A percentile compares a stretch with the other conserved stretches of the same genome.
phyloP scores from a whole-genome alignment of 2,797 vertebrate species.

The Ctenosaura bakeri region DNA sequence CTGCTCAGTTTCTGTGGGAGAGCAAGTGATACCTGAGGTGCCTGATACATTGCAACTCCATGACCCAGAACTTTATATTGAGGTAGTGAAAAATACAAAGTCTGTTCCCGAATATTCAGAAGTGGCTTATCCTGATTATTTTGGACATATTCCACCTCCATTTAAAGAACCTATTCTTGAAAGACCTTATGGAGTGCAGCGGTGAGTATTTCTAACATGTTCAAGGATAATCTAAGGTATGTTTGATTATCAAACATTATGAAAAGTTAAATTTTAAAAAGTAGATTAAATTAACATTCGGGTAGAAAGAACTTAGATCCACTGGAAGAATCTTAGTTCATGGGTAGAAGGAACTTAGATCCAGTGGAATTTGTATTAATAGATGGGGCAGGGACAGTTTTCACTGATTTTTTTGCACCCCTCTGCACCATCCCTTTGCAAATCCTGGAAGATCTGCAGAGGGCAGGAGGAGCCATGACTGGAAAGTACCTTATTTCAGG shows the following conservation, averaged over 20 bases:
- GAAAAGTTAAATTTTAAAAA: neutral
- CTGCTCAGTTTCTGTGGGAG: conserved; percentile 79
- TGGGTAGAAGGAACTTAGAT: neutral
- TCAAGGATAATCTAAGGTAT: neutral
- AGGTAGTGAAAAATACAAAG: conserved; percentile 91
- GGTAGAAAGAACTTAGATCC: neutral
- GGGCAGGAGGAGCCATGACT: neutral
- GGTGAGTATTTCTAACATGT: conserved; percentile 82
- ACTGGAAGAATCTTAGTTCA: neutral
- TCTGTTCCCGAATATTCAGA: conserved; percentile 94
- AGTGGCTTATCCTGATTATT: conserved; percentile 98
- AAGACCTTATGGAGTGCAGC: conserved; percentile 95
- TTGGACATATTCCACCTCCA: conserved; percentile 92
- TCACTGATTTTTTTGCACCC: neutral
- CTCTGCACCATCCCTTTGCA: neutral
- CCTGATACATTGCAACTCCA: conserved; percentile 90
- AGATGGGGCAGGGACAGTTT: neutral
- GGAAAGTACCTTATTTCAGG: neutral
- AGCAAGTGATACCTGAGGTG: conserved; percentile 84
- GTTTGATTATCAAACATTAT: neutral
- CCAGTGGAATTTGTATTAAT: neutral
- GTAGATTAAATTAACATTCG: too few relatives aligned
- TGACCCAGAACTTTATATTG: conserved; percentile 94
- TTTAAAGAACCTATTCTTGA: conserved; percentile 93
- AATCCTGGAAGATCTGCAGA: neutral